Evolutionary conservation across 2,797 vertebrate genomes (phyloP), one percentile per base, ranked within the genome.

Genomic region (Steatocranus sp.): DNA sequence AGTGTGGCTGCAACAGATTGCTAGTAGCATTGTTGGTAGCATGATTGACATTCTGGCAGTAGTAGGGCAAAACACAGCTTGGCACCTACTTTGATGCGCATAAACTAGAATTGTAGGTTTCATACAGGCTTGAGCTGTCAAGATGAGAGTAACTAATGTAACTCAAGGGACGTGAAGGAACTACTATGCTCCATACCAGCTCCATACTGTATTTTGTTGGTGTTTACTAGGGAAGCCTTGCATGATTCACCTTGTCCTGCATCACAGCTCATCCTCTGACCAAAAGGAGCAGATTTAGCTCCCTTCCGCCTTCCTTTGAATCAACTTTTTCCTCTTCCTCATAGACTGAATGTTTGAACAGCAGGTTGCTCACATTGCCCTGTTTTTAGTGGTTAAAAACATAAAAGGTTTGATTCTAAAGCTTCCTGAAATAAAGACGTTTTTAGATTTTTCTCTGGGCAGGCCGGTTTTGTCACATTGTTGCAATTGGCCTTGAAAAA

Each of bases 21-120:
- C 1, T 58, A 58, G 54, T 58, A 11, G 27, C 34, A 53, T 17
- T 10, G 30, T 11, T 58, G 53, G 56, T 32, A 58, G 11, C 49
- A 25, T 56, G 27, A 25, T 43, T 80, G 83, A 78, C 79, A 58
- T 78, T 87, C 50, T 78, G 38, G 2, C 53, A 25, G 41, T 2
- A 63, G 1, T 73, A 23, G 63, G 88, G 50, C 82, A 88, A 90
- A 89, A 81, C 9, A 79, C 74, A 32, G 30, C 23, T 51, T 3
- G 9, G 61, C 20, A 17, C 25, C 12, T 15, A 5, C 43, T 15
- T 18, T 10, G 51, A 75, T 32, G 38, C 1, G 48, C 76, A 86
- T 0, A n/a, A 48, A 41, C 20, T 51, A 27, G 54, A 41, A 74
- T 75, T 66, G 48, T 8, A 4, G 0, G 8, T 68, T 3, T 43